A percentile compares a stretch with the other conserved stretches of the same genome.
Evolutionary conservation across 2,888 invertebrate genomes (phyloP).

Genomic region (Itoplectis maculator): DNA sequence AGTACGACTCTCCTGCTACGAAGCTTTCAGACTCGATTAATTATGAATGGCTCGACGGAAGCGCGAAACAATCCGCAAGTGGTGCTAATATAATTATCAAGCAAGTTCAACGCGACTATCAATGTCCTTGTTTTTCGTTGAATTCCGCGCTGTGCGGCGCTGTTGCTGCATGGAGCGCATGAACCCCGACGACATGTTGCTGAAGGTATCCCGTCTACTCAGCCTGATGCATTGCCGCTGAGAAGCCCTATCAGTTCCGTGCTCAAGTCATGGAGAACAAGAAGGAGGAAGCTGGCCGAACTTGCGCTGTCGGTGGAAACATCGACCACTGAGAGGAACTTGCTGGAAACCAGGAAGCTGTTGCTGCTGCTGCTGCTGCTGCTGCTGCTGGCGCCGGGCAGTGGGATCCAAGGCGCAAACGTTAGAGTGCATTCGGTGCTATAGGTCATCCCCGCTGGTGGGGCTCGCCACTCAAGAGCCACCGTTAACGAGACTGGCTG

Average conservation of each 20-base stretch:
- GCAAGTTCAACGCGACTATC: neutral
- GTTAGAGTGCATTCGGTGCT: conserved; percentile 57
- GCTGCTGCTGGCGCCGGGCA: too few species aligned
- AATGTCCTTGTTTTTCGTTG: conserved; percentile 3
- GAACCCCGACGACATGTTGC: conserved; percentile 47
- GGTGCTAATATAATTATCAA: neutral
- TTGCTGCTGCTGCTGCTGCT: conserved; percentile 52
- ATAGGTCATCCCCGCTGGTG: conserved; percentile 42
- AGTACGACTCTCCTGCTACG: too few species aligned
- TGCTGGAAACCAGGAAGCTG: conserved; percentile 52
- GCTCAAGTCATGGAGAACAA: conserved; percentile 49
- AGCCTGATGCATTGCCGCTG: conserved; percentile 39
- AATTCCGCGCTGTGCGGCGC: neutral
- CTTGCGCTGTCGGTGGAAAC: conserved; percentile 34
- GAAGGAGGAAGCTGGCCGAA: conserved; percentile 49
- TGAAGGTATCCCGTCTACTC: conserved; percentile 3
- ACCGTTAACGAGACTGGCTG: conserved; percentile 55
- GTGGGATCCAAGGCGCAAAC: conserved; percentile 41
- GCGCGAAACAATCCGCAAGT: neutral
- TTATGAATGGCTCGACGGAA: neutral
- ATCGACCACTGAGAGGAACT: conserved; percentile 53
- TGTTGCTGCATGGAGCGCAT: neutral
- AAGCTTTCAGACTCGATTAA: neutral
- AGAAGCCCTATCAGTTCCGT: conserved; percentile 59
- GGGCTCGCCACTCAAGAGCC: conserved; percentile 54